Evolutionary conservation across 2,113 vertebrate genomes (phyloP).

Genomic region (Mionectes macconnelli): DNA sequence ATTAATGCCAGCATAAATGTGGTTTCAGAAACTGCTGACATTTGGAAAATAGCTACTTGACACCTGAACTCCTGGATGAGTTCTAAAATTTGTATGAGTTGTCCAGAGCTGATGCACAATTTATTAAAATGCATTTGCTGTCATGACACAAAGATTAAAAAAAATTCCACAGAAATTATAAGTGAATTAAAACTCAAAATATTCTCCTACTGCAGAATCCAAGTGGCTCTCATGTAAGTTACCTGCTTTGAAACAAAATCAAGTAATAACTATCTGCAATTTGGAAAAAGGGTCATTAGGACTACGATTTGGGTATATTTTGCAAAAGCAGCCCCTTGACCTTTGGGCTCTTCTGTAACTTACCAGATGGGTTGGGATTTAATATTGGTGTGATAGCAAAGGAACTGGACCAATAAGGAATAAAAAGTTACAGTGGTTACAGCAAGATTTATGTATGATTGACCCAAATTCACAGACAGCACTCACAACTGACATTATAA

Average conservation of each 20-base stretch:
- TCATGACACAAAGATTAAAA: not conserved
- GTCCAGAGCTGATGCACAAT: not conserved
- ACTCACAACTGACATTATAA: not conserved
- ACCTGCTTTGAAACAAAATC: not conserved
- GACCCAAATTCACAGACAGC: not conserved
- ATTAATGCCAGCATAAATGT: not conserved
- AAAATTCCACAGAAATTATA: not conserved
- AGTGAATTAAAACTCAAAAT: not conserved
- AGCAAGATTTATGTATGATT: not conserved
- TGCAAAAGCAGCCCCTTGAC: slow-evolving; percentile 25
- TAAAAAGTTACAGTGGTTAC: not conserved
- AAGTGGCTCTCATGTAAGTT: not conserved
- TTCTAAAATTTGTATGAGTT: not conserved
- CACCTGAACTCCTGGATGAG: not conserved
- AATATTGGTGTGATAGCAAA: not conserved
- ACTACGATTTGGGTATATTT: not conserved
- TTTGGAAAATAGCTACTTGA: slow-evolving; percentile 4
- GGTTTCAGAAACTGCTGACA: not conserved
- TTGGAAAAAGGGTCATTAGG: not conserved
- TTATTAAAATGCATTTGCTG: not conserved
- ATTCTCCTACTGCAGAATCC: not conserved
- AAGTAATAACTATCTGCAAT: not conserved
- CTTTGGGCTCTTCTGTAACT: not conserved
- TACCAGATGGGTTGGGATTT: slow-evolving; percentile 48
- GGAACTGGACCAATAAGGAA: not conserved